Percentiles rank a stretch among this genome's conserved stretches.
Evolutionary conservation across 2,797 vertebrate genomes (phyloP).

Genomic region (Anguilla megastoma): DNA sequence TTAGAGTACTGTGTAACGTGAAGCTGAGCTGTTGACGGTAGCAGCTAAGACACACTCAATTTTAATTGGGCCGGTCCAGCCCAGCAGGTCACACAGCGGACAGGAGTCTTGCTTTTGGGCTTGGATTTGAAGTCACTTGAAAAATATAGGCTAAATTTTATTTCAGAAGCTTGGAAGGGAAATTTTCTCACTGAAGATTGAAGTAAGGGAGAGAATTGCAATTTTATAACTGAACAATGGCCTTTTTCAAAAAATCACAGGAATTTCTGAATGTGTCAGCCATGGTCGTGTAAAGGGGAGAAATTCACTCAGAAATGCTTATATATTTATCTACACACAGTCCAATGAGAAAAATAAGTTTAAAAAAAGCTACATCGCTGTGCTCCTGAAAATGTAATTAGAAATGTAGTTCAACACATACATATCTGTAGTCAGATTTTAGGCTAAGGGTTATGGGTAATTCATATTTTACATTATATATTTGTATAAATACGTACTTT

Average conservation of each 20-base stretch:
- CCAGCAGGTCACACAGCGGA: neutral
- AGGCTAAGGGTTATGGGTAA: neutral
- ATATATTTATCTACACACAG: neutral
- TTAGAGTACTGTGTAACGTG: neutral
- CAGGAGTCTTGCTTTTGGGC: neutral
- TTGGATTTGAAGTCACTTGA: neutral
- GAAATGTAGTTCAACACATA: neutral
- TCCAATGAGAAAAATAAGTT: neutral
- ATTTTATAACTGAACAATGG: slow-evolving; percentile 23
- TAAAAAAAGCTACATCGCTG: neutral
- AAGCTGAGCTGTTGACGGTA: neutral
- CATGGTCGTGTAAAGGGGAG: neutral
- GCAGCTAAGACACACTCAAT: neutral
- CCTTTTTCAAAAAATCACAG: slow-evolving; percentile 2
- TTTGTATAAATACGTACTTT: neutral
- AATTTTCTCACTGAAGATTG: slow-evolving; percentile 21
- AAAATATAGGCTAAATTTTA: slow-evolving; percentile 13
- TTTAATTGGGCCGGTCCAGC: slow-evolving; percentile 19
- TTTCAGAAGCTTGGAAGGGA: neutral
- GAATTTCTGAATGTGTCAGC: slow-evolving; percentile 25
- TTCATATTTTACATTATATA: neutral
- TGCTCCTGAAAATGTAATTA: neutral
- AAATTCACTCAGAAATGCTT: slow-evolving; percentile 19
- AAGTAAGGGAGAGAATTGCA: slow-evolving; percentile 24
- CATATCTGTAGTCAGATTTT: neutral